phyloP scores from a whole-genome alignment of 2,888 invertebrate species.

The Anodontia alba region DNA sequence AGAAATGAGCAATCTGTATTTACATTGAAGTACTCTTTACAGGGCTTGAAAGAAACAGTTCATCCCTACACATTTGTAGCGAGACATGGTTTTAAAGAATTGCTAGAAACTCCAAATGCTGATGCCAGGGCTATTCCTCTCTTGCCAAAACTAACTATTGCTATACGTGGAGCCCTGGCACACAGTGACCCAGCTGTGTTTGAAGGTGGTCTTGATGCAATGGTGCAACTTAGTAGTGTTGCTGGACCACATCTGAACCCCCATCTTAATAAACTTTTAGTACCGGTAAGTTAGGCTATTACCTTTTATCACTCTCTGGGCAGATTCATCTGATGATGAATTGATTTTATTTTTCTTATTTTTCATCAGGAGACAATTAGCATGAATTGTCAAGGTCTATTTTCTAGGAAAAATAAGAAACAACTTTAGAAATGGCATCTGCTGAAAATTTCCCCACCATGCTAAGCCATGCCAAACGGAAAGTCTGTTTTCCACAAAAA shows the following conservation, averaged over 20 bases:
- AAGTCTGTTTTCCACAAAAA: no score
- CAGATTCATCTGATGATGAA: no score
- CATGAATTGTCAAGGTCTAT: no score
- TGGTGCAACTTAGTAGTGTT: constrained; percentile 80
- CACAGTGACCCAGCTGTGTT: constrained; percentile 78
- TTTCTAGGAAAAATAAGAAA: no score
- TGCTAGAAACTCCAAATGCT: constrained; percentile 77
- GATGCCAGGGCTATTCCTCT: constrained; percentile 76
- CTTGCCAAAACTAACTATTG: constrained; percentile 78
- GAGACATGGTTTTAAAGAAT: constrained; percentile 82
- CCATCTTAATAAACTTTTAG: constrained; percentile 82
- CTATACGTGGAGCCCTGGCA: constrained; percentile 78
- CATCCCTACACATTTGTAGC: constrained; percentile 84
- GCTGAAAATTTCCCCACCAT: no score
- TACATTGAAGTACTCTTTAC: no score
- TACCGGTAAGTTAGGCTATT: constrained; percentile 77
- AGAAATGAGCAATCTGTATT: no score
- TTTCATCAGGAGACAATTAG: no score
- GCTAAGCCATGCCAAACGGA: no score
- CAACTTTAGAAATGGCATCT: no score
- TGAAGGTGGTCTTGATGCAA: constrained; percentile 78
- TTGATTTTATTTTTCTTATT: background rate
- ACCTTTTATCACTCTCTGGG: no score
- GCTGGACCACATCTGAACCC: constrained; percentile 81
- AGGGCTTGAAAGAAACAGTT: constrained; percentile 83